Evolutionary conservation across 2,888 invertebrate species (phyloP).

Genomic region (Dichetophora obliterata): DNA sequence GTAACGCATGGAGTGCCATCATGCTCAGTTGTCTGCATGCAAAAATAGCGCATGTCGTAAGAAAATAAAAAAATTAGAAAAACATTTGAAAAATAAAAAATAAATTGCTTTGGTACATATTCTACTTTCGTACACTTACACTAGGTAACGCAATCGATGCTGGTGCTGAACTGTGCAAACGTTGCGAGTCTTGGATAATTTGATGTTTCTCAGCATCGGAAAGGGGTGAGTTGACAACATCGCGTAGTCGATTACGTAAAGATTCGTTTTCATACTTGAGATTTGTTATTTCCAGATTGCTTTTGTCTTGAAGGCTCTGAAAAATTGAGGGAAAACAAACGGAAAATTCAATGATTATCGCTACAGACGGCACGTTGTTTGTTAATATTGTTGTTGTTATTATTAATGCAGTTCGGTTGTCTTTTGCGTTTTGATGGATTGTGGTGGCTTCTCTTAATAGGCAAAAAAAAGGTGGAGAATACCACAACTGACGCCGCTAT

Average conservation of each 20-base stretch:
- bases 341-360: not conserved
- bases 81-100: slow-evolving; percentile 4
- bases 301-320: slow-evolving; percentile 68
- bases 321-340: slow-evolving; percentile 30
- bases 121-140: slow-evolving; percentile 56
- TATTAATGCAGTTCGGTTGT: slow-evolving; percentile 16
- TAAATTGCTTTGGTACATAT: not conserved
- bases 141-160: slow-evolving; percentile 78
- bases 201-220: slow-evolving; percentile 88
- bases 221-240: slow-evolving; percentile 84
- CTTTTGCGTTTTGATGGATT: slow-evolving; percentile 32
- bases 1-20: slow-evolving; percentile 78
- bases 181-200: slow-evolving; percentile 78
- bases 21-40: slow-evolving; percentile 66
- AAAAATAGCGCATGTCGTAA: not conserved
- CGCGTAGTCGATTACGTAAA: slow-evolving; percentile 80
- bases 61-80: not conserved
- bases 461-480: slow-evolving; percentile 3
- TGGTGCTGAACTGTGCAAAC: slow-evolving; percentile 84
- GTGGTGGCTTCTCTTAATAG: slow-evolving; percentile 27
- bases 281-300: slow-evolving; percentile 71
- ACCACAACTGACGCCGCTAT: slow-evolving; percentile 4
- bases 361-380: slow-evolving; percentile 11
- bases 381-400: slow-evolving; percentile 21
- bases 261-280: slow-evolving; percentile 83